Conservation (phyloP, 2,113 vertebrate species). For the Piaya cayana region DNA sequence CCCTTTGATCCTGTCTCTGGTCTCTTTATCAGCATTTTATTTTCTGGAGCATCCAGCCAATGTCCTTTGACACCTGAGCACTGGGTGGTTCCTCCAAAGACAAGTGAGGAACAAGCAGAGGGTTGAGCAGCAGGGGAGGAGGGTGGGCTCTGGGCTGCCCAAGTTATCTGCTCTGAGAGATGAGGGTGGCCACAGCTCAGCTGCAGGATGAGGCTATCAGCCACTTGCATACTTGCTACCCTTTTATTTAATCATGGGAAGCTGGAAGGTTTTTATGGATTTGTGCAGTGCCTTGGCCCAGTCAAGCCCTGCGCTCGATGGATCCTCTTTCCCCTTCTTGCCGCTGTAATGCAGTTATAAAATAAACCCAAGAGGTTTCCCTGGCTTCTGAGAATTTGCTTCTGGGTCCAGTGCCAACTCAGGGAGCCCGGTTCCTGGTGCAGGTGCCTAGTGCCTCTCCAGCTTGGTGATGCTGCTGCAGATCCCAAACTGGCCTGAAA, state of each 20-base stretch:
- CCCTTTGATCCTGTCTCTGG: background rate
- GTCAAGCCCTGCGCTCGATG: background rate
- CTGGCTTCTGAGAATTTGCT: background rate
- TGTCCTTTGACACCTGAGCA: background rate
- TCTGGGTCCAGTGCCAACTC: background rate
- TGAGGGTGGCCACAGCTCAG: background rate
- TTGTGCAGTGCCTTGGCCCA: background rate
- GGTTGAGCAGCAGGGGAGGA: background rate
- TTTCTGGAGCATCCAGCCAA: background rate
- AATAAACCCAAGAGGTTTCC: background rate
- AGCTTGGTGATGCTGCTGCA: fast-evolving
- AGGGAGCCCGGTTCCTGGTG: background rate
- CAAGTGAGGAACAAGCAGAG: background rate
- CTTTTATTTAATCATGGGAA: background rate
- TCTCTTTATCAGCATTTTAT: background rate
- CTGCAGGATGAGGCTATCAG: background rate
- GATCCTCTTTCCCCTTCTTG: background rate
- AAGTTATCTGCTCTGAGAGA: fast-evolving
- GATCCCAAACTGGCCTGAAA: background rate
- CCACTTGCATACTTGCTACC: background rate
- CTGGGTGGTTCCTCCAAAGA: too few species aligned
- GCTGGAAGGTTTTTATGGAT: background rate
- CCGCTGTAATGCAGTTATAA: background rate
- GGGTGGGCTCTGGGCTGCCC: background rate
- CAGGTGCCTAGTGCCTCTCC: background rate